These are phyloP conservation scores for Monomorium pharaonis DNA, from an alignment of 1,140 invertebrate genomes.

Conservation along the genomic window DNA sequence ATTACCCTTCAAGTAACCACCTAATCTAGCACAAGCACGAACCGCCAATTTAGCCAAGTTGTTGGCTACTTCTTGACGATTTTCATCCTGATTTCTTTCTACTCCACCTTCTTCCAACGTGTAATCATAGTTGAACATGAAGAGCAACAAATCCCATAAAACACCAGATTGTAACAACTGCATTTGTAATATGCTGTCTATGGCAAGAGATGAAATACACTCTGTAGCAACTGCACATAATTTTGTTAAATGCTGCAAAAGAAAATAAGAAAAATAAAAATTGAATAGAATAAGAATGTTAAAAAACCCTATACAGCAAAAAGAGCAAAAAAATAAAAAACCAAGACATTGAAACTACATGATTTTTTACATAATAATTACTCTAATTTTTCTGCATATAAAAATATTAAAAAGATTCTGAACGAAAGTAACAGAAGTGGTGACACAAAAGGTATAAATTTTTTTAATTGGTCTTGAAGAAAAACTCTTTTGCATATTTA, in stretches of 20 bases:
- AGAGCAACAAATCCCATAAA: slow-evolving; percentile 96
- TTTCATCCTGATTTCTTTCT: slow-evolving; percentile 92
- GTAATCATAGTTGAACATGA: slow-evolving; percentile 98
- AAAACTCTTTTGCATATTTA: too few species aligned
- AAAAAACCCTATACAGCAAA: too few species aligned
- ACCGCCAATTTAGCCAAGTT: slow-evolving; percentile 95
- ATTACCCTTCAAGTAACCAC: slow-evolving; percentile 90
- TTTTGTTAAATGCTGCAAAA: slow-evolving; percentile 90
- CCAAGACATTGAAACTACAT: too few species aligned
- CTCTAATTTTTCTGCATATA: too few species aligned
- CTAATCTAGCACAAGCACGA: slow-evolving; percentile 92
- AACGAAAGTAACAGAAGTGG: too few species aligned
- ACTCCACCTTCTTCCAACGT: slow-evolving; percentile 99
- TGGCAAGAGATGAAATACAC: slow-evolving; percentile 93
- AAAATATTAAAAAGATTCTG: too few species aligned
- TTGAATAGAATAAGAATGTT: neutral
- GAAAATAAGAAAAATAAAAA: slow-evolving; percentile 39
- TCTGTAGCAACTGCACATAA: slow-evolving; percentile 93
- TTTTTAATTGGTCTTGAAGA: too few species aligned
- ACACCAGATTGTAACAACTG: slow-evolving; percentile 96
- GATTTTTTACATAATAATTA: too few species aligned
- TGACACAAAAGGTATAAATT: too few species aligned
- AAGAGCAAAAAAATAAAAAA: too few species aligned
- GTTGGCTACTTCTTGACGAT: slow-evolving; percentile 95
- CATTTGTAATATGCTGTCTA: slow-evolving; percentile 93